Evolutionary conservation across 2,888 invertebrate species (phyloP).

Genomic region (Cryptophagus acutangulus): DNA sequence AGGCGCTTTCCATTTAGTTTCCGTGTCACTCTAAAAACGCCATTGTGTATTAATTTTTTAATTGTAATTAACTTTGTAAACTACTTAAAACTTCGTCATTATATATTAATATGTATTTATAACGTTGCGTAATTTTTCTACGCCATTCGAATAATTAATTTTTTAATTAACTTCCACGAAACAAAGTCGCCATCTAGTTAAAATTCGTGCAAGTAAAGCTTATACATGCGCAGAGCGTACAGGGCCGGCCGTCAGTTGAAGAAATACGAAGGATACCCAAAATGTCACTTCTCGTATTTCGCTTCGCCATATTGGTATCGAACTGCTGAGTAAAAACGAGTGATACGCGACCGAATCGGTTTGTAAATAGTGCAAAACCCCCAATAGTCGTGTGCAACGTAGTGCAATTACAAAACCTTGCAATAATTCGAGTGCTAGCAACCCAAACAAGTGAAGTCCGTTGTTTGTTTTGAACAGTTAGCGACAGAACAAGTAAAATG

Average conservation of each 20-base stretch:
- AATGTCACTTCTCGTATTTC: conserved; percentile 39
- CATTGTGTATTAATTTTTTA: no score
- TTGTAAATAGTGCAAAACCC: conserved; percentile 5
- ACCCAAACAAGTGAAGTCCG: conserved; percentile 32
- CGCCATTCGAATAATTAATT: no score
- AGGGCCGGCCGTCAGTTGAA: conserved; percentile 13
- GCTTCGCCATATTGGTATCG: conserved; percentile 42
- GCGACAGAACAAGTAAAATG: conserved; percentile 61
- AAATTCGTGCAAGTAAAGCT: no score
- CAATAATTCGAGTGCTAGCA: conserved; percentile 17
- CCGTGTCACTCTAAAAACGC: no score
- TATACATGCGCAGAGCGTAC: neutral
- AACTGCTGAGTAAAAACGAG: conserved; percentile 21
- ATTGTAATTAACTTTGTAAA: no score
- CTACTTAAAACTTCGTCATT: no score
- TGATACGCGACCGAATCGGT: conserved; percentile 6
- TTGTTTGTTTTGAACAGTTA: conserved; percentile 33
- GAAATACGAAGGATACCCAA: conserved; percentile 28
- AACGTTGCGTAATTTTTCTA: no score
- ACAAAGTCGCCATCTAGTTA: no score
- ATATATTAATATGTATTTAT: no score
- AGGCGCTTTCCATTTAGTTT: no score
- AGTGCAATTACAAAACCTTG: neutral
- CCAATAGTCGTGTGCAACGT: neutral
- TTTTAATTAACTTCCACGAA: no score